phyloP scores from a whole-genome alignment of 2,888 invertebrate genomes.

The Cataglyphis livida region DNA sequence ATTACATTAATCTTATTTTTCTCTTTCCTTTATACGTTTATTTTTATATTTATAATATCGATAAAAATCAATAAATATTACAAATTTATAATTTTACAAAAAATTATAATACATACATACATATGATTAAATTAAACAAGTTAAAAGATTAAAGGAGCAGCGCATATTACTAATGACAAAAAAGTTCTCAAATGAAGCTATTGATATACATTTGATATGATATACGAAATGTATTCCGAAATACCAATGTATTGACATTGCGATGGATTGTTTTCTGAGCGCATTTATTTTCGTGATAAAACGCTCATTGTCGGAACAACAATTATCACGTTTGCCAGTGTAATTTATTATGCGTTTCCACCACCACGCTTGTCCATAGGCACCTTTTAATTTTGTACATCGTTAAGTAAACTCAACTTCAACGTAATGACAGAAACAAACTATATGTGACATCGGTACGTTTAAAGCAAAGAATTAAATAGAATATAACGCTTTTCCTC shows the following conservation, averaged over 20 bases:
- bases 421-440: neutral
- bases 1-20: neutral
- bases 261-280: conserved; percentile 2
- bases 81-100: neutral
- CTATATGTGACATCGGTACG: neutral
- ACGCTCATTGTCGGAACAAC: conserved; percentile 21
- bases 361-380: conserved; percentile 20
- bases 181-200: neutral
- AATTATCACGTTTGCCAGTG: conserved; percentile 29
- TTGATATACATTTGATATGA: neutral
- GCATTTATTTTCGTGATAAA: conserved; percentile 7
- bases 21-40: neutral
- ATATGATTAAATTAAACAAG: neutral
- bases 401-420: neutral
- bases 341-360: conserved; percentile 24
- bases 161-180: neutral
- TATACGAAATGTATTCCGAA: neutral
- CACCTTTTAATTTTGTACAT: conserved; percentile 40
- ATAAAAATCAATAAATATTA: neutral
- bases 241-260: neutral
- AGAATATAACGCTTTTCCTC: neutral
- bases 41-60: neutral
- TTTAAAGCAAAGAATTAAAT: conserved; percentile 9
- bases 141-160: neutral
- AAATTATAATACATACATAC: neutral